phyloP scores from a whole-genome alignment of 2,797 vertebrate species.

The Gallinago nigripennis region DNA sequence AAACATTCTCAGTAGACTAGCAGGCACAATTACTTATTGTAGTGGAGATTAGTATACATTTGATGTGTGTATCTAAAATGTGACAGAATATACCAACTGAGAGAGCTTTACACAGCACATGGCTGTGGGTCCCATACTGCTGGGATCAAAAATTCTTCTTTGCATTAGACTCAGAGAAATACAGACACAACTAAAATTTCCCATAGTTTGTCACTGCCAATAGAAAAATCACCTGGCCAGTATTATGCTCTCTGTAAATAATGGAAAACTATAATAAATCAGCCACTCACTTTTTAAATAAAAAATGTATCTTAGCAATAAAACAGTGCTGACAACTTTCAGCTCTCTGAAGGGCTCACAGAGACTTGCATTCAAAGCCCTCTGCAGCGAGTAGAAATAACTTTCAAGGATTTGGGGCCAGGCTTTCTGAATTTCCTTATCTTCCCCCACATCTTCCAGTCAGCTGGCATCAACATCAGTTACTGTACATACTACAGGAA shows the following conservation, averaged over 20 bases:
- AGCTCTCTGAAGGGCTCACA: background rate
- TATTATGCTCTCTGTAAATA: background rate
- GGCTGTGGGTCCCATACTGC: background rate
- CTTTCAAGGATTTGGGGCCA: background rate
- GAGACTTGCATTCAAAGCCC: background rate
- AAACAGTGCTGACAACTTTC: background rate
- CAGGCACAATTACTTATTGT: conserved; percentile 10
- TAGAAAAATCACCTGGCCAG: background rate
- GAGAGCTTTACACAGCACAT: background rate
- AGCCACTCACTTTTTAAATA: background rate
- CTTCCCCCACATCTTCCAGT: background rate
- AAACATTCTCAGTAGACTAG: background rate
- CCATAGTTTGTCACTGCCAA: background rate
- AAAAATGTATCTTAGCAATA: background rate
- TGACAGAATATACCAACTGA: background rate
- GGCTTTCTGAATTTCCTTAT: background rate
- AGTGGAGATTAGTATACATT: background rate
- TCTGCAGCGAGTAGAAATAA: background rate
- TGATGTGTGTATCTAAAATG: background rate
- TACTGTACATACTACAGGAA: background rate
- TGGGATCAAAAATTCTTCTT: background rate
- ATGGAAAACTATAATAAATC: background rate
- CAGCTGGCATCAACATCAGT: background rate
- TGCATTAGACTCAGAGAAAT: background rate
- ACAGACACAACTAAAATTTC: background rate